These are phyloP conservation scores for Sterna hirundo DNA, from an alignment of 2,113 vertebrate genomes.

Conservation along the genomic window DNA sequence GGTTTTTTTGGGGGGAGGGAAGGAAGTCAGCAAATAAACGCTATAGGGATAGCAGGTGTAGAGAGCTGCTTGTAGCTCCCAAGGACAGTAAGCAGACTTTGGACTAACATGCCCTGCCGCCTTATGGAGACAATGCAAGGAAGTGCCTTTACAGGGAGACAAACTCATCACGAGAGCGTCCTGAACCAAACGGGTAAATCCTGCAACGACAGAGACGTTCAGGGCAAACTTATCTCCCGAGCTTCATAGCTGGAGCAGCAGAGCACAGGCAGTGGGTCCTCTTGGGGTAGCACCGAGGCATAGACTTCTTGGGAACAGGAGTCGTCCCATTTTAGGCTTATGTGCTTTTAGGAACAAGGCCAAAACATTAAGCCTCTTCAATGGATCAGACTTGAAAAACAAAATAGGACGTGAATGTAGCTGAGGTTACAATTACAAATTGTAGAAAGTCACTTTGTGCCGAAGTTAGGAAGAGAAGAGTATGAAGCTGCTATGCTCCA, in stretches of 20 bases:
- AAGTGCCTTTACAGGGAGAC: not conserved
- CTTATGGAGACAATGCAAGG: not conserved
- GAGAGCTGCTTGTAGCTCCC: not conserved
- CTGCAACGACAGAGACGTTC: not conserved
- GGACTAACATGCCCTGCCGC: not conserved
- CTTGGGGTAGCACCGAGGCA: not conserved
- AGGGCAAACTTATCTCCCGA: not conserved
- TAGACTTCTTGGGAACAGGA: not conserved
- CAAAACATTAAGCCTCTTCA: not conserved
- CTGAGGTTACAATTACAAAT: not conserved
- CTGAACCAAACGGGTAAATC: not conserved
- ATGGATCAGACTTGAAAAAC: not conserved
- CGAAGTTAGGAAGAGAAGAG: not conserved
- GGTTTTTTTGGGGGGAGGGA: accelerated
- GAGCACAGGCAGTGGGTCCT: not conserved
- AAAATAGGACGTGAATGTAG: not conserved
- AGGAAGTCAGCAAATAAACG: not conserved
- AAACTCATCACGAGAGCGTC: not conserved
- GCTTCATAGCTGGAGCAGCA: not conserved
- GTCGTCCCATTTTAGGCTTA: not conserved
- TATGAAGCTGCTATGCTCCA: slow-evolving; percentile 26
- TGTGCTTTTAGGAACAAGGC: not conserved
- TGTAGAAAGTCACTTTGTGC: not conserved
- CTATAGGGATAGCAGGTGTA: not conserved
- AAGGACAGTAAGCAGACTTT: not conserved